Conservation (phyloP, 1,140 invertebrate genomes). For the Atta texana region DNA sequence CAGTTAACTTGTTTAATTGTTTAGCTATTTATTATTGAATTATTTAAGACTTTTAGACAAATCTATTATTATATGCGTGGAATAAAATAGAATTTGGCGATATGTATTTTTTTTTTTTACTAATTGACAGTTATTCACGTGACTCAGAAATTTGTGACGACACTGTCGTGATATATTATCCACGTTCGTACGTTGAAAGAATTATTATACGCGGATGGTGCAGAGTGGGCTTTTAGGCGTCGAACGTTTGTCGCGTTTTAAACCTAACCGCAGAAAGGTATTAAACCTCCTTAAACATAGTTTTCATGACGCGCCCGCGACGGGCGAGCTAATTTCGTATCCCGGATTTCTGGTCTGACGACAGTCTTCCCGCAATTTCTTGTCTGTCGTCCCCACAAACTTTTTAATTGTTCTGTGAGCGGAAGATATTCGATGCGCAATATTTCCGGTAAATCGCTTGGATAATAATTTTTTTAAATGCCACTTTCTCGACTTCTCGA, state of each 20-base stretch:
- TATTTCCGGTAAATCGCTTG: slow-evolving; percentile 6
- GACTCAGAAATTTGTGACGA: slow-evolving; percentile 22
- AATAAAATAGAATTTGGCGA: neutral
- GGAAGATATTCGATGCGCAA: neutral
- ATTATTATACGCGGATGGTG: slow-evolving; percentile 4
- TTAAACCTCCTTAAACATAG: slow-evolving; percentile 32
- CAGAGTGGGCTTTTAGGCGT: neutral
- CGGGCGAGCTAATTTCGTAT: slow-evolving; percentile 77
- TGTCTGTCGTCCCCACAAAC: slow-evolving; percentile 39
- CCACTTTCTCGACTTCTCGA: neutral
- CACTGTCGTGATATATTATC: slow-evolving; percentile 15
- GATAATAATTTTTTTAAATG: slow-evolving; percentile 32
- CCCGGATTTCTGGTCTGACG: slow-evolving; percentile 82
- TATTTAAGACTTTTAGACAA: neutral
- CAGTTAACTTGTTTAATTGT: slow-evolving; percentile 32
- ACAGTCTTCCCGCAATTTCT: slow-evolving; percentile 59
- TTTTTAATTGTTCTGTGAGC: slow-evolving; percentile 67
- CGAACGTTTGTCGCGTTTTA: slow-evolving; percentile 36
- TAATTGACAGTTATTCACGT: slow-evolving; percentile 20
- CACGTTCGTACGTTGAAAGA: slow-evolving; percentile 28
- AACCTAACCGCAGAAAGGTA: slow-evolving; percentile 49
- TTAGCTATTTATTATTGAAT: slow-evolving; percentile 16
- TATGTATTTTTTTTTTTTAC: neutral
- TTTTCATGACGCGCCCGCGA: slow-evolving; percentile 64
- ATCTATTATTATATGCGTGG: neutral